These are phyloP conservation scores for Hydropsyche betteni DNA, from an alignment of 2,888 invertebrate species.

Conservation along the genomic window DNA sequence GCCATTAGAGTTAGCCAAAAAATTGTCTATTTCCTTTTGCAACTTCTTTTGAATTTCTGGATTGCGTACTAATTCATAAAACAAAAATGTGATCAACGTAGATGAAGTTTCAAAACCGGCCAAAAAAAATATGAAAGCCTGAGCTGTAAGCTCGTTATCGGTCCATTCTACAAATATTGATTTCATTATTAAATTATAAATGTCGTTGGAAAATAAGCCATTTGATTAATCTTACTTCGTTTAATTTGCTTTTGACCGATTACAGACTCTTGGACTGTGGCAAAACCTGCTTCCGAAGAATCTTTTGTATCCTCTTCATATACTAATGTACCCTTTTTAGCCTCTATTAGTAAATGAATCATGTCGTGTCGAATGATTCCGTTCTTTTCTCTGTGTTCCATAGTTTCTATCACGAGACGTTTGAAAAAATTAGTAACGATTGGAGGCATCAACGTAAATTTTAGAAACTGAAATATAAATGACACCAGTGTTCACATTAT, in stretches of 20 bases:
- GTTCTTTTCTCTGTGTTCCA: constrained; percentile 55
- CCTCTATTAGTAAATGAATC: constrained; percentile 67
- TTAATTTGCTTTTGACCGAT: constrained; percentile 56
- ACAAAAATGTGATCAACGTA: constrained; percentile 53
- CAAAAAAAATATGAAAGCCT: constrained; percentile 55
- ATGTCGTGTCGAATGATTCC: constrained; percentile 63
- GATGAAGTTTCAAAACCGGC: constrained; percentile 55
- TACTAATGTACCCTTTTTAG: constrained; percentile 58
- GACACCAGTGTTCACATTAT: neutral
- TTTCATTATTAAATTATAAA: neutral
- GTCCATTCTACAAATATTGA: constrained; percentile 42
- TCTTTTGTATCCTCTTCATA: constrained; percentile 54
- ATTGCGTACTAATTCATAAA: constrained; percentile 54
- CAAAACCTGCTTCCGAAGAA: constrained; percentile 57
- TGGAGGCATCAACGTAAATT: constrained; percentile 2
- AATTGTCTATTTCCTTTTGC: constrained; percentile 55
- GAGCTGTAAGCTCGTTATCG: constrained; percentile 54
- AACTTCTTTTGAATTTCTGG: constrained; percentile 54
- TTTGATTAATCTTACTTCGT: constrained; percentile 54
- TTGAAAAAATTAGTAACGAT: constrained; percentile 39
- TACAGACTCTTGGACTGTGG: constrained; percentile 59
- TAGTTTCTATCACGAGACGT: constrained; percentile 35
- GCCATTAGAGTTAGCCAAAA: constrained; percentile 56
- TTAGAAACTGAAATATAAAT: constrained; percentile 9
- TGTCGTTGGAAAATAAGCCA: neutral